phyloP scores from a whole-genome alignment of 2,113 vertebrate genomes.

The Dascyllus trimaculatus region DNA sequence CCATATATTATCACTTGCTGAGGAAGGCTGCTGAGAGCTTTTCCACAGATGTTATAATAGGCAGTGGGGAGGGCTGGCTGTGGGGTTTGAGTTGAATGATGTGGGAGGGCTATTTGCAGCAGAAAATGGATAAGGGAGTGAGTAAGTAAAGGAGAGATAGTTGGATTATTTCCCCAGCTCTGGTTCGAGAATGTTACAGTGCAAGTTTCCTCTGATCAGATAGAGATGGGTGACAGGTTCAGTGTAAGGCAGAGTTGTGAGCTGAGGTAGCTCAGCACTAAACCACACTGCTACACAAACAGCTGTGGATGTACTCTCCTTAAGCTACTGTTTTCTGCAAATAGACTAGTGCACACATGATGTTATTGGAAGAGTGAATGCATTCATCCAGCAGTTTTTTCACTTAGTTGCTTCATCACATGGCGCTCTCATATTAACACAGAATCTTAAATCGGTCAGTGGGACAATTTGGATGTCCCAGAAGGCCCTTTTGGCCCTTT shows the following conservation, averaged over 20 bases:
- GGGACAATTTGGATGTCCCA: no score
- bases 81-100: conserved; percentile 27
- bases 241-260: conserved; percentile 13
- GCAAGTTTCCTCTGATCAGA: conserved; percentile 48
- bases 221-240: conserved; percentile 42
- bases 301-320: not conserved
- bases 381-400: no score
- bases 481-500: no score
- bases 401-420: no score
- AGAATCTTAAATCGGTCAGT: no score
- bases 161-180: conserved; percentile 12
- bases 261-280: conserved; percentile 1
- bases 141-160: conserved; percentile 8
- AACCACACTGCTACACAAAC: not conserved
- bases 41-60: conserved; percentile 30
- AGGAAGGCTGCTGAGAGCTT: conserved; percentile 19
- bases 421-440: no score
- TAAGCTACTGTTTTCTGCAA: no score
- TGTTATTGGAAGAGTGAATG: no score
- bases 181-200: conserved; percentile 39
- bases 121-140: conserved; percentile 24
- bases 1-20: not conserved
- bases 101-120: conserved; percentile 56
- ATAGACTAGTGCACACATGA: no score
- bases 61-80: conserved; percentile 15